Base-by-base conservation (phyloP, 2,113 vertebrate genomes). In the Holacanthus passer region DNA sequence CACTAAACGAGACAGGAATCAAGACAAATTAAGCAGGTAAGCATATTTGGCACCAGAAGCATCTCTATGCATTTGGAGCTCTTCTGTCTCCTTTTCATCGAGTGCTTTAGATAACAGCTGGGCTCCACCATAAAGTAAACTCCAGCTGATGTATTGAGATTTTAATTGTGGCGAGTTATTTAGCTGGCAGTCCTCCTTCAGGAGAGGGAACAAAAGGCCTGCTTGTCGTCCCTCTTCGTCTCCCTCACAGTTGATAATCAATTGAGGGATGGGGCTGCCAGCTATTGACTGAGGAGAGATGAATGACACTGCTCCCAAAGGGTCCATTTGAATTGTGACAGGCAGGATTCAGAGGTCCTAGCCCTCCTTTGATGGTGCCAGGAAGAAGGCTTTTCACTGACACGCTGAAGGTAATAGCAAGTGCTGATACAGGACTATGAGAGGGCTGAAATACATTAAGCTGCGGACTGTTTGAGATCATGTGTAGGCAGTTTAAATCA, bases 241-340 rank as follows among this genome's bases (percentile, higher is more conserved):
- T 92, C 80, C 77, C 86, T 89, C 24, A 72, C 82, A 84, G 89
- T 83, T 94, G 85, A 93, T 94, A 94, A 95, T 95, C 94, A 94
- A 95, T 94, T 73, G 73, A 78, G 75, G 77, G 79, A 86, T 84
- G 32, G 74, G 81, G 86, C 83, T 91, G 93, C 90, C 93, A 94
- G 90, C 84, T 94, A 93, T 93, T 88, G 92, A 94, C 91, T 83
- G 79, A 91, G 68, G 39, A 80, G 83, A 89, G 87, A 94, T 94
- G 85, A 94, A 94, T 93, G 92, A 91, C 93, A 87, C 73, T 48
- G 77, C 83, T 93, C 91, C 91, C 91, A 78, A 82, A 87, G 91
- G 91, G 85, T 90, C 82, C 73, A 89, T 92, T 90, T 87, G 83
- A 91, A 91, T 92, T 93, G 88, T 94, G 92, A 92, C 88, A 90